Percentiles rank a stretch among this genome's conserved stretches.
These are phyloP conservation scores for Gymnogyps californianus DNA, from an alignment of 2,113 vertebrate genomes.

Conservation along the genomic window DNA sequence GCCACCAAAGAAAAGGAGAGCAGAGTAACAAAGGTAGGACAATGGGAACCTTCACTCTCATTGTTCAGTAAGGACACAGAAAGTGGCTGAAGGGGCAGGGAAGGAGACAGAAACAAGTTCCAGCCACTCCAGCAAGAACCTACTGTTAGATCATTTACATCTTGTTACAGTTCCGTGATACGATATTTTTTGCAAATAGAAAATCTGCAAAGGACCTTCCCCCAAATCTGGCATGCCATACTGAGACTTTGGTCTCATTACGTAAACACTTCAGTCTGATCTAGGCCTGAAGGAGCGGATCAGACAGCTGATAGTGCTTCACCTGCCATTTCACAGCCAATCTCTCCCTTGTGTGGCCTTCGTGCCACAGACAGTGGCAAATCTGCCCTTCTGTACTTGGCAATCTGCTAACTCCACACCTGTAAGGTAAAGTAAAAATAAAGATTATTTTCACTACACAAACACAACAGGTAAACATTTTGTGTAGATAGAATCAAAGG, in stretches of 20 bases:
- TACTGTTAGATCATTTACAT: not conserved
- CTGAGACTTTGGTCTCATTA: not conserved
- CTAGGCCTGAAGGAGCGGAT: not conserved
- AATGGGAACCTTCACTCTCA: not conserved
- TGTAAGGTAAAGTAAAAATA: not conserved
- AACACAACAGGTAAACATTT: not conserved
- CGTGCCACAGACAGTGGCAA: not conserved
- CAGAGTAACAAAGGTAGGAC: not conserved
- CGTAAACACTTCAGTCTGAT: not conserved
- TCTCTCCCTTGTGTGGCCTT: not conserved
- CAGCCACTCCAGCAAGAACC: not conserved
- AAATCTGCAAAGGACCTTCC: not conserved
- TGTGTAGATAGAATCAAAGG: not conserved
- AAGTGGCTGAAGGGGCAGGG: not conserved
- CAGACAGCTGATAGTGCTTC: too few relatives aligned
- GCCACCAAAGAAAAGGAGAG: not conserved
- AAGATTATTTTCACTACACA: not conserved
- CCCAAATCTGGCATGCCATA: not conserved
- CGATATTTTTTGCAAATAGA: accelerated
- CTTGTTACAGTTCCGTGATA: accelerated
- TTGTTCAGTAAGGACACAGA: not conserved
- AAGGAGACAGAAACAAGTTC: not conserved
- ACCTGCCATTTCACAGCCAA: not conserved
- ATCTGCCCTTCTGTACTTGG: not conserved
- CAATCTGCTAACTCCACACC: not conserved